Conservation (phyloP, 2,888 invertebrate species). For the Dinocampus coccinellae region DNA sequence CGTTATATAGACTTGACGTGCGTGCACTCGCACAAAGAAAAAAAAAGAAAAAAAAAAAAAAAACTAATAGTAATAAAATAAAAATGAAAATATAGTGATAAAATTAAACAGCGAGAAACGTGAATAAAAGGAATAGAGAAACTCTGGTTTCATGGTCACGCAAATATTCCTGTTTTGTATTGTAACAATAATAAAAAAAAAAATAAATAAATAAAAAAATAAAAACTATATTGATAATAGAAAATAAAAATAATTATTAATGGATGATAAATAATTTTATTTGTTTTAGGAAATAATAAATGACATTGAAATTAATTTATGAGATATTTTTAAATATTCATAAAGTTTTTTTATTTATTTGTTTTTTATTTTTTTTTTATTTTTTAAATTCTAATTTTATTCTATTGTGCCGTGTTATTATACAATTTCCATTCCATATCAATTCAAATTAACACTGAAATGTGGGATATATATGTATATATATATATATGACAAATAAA, state of each 20-base stretch:
- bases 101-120: not conserved
- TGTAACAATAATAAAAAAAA: not conserved
- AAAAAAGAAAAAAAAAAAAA: too few species aligned
- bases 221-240: too few species aligned
- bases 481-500: not conserved
- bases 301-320: too few species aligned
- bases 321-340: too few species aligned
- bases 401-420: too few species aligned
- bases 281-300: not conserved
- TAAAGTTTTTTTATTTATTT: too few species aligned
- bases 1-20: not conserved
- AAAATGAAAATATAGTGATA: not conserved
- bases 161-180: not conserved
- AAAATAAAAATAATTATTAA: not conserved
- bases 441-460: too few species aligned
- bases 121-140: not conserved
- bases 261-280: not conserved
- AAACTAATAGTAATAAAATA: not conserved
- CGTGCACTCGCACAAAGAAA: not conserved
- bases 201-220: not conserved
- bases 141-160: not conserved
- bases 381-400: too few species aligned
- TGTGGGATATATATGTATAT: not conserved
- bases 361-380: too few species aligned
- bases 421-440: too few species aligned